Percentiles rank a stretch among this genome's conserved stretches.
These are phyloP conservation scores for Adelosebastes latens DNA, from an alignment of 2,797 vertebrate species.

Conservation along the genomic window DNA sequence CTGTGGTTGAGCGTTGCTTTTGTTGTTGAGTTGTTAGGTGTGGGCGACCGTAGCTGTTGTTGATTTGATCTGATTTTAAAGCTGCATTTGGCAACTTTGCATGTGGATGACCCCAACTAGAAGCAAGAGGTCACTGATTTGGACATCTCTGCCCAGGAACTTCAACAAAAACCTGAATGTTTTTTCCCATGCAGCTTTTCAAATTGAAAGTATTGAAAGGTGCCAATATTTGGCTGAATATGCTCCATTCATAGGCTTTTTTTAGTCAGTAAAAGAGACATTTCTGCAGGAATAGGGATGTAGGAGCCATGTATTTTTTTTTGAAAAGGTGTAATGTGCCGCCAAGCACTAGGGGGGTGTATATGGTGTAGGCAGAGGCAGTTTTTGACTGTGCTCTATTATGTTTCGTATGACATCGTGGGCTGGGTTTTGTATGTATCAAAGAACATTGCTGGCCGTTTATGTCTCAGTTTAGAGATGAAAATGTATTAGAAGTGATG, in stretches of 20 bases:
- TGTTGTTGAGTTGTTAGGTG: conserved; percentile 2
- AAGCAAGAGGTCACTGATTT: not conserved
- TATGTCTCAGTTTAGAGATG: no score
- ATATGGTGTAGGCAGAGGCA: no score
- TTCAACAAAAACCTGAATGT: not conserved
- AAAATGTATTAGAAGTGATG: no score
- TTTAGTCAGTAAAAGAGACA: not conserved
- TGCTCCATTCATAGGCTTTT: not conserved
- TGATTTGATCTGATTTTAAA: not conserved
- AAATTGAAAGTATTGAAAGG: not conserved
- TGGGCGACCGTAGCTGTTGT: not conserved
- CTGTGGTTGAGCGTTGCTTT: not conserved
- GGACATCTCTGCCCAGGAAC: not conserved
- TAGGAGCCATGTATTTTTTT: no score
- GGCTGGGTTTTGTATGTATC: no score
- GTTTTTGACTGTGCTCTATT: no score
- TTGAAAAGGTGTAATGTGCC: no score
- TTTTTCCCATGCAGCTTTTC: not conserved
- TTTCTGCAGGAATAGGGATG: not conserved
- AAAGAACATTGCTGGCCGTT: rapidly evolving
- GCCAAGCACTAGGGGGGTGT: no score
- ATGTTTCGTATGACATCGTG: no score
- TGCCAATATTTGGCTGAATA: not conserved
- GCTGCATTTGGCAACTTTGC: not conserved
- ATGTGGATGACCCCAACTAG: not conserved